Evolutionary conservation across 2,113 vertebrate species (phyloP).

Genomic region (Epinephelus fuscoguttatus): DNA sequence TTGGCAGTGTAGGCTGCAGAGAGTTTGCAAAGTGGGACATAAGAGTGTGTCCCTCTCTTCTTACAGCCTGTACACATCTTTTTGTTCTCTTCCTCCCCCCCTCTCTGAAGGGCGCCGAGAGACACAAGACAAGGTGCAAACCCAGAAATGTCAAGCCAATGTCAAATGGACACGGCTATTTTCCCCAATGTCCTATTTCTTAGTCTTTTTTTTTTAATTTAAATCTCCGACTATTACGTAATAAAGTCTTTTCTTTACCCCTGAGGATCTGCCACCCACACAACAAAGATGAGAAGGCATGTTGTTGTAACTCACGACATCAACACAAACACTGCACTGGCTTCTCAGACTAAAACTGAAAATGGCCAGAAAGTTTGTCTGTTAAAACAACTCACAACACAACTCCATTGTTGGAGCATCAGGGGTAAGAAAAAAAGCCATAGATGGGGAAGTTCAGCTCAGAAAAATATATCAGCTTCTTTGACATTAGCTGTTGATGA

Average conservation of each 20-base stretch:
- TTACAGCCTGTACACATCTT: conserved; percentile 26
- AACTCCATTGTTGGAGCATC: not conserved
- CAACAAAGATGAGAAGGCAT: conserved; percentile 53
- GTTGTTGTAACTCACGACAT: conserved; percentile 43
- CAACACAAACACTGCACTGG: conserved; percentile 22
- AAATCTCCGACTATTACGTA: conserved; percentile 59
- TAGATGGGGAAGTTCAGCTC: conserved; percentile 28
- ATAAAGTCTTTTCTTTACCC: conserved; percentile 55
- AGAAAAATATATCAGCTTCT: conserved; percentile 28
- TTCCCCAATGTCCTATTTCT: conserved; percentile 6
- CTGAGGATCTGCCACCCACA: conserved; percentile 63
- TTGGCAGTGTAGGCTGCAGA: conserved; percentile 71
- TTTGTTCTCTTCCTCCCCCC: conserved; percentile 9
- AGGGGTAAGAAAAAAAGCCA: not conserved
- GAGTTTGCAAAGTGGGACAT: conserved; percentile 81
- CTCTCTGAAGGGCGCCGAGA: conserved; percentile 40
- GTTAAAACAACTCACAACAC: conserved; percentile 5
- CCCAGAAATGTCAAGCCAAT: conserved; percentile 72
- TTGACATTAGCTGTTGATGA: conserved; percentile 35
- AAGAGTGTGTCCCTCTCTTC: conserved; percentile 45
- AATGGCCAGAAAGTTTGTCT: not conserved
- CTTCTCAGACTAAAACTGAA: conserved; percentile 35
- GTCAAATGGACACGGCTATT: conserved; percentile 50
- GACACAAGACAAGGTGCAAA: conserved; percentile 51
- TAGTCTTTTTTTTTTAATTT: conserved; percentile 24